phyloP scores from a whole-genome alignment of 2,113 vertebrate genomes.

The Oryctolagus cuniculus region mOryCun1.1 NC_091445.1:60938001-60938500 shows the following conservation, averaged over 20 bases:
- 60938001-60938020: constrained; percentile 64
- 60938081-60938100: constrained; percentile 48
- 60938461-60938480: background rate
- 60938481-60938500: background rate
- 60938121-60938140: background rate
- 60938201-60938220: background rate
- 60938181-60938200: background rate
- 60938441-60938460: background rate
- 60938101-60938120: constrained; percentile 22
- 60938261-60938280: background rate
- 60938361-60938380: background rate
- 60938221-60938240: background rate
- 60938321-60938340: background rate
- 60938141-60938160: background rate
- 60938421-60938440: background rate
- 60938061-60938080: constrained; percentile 42
- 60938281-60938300: background rate
- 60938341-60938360: background rate
- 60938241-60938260: background rate
- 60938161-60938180: background rate
- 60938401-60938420: background rate
- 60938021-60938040: constrained; percentile 58
- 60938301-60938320: background rate
- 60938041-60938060: constrained; percentile 51
- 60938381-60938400: background rate